A percentile compares a stretch with the other conserved stretches of the same genome.
Conservation (phyloP, 2,888 invertebrate species). For the Alloplasta piceator region DNA sequence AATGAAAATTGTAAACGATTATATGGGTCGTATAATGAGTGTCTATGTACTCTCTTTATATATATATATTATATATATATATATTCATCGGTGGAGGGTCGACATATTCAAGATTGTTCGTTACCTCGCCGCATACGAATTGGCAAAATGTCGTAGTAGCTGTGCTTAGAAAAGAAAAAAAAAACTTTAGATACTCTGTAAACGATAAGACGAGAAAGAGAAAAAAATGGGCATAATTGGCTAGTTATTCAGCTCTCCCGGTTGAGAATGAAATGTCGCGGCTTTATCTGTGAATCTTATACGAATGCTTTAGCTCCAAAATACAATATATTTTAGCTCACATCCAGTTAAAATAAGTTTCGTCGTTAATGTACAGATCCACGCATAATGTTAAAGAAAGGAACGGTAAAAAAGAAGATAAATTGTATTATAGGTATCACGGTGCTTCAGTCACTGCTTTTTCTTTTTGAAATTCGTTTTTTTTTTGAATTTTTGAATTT, state of each 20-base stretch:
- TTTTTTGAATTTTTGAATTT: conserved; percentile 20
- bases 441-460: conserved; percentile 63
- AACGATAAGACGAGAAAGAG: conserved; percentile 2
- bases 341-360: conserved; percentile 23
- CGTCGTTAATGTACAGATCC: conserved; percentile 52
- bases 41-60: conserved; percentile 73
- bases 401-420: not conserved
- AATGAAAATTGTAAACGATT: conserved; percentile 68
- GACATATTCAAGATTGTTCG: not conserved
- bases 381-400: conserved; percentile 38
- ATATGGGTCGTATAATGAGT: conserved; percentile 68
- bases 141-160: conserved; percentile 6
- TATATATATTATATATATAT: no score
- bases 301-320: conserved; percentile 54
- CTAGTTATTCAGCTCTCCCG: conserved; percentile 20
- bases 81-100: not conserved
- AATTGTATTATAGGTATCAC: conserved; percentile 68
- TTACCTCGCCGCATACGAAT: conserved; percentile 1
- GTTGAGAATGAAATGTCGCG: conserved; percentile 26
- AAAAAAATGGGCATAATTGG: conserved; percentile 49
- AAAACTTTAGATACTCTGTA: conserved; percentile 25
- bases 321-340: conserved; percentile 46
- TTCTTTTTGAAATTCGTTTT: conserved; percentile 34
- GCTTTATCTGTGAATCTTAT: conserved; percentile 48
- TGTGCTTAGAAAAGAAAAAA: conserved; percentile 26